Conservation (phyloP, 1,140 invertebrate species). For the Yoshiicerus persimilis region DNA sequence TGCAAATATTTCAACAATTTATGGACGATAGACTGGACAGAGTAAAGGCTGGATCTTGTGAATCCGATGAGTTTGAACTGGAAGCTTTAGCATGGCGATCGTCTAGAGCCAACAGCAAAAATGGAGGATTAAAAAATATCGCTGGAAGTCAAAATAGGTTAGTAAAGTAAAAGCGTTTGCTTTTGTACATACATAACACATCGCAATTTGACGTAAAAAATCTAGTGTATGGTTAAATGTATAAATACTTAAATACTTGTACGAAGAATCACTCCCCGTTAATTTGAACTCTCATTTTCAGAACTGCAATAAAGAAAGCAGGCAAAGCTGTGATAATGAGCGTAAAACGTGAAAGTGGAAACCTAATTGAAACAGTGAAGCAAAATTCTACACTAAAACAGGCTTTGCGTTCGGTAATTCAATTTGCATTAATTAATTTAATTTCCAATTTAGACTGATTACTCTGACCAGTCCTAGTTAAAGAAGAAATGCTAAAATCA, state of each 20-base stretch:
- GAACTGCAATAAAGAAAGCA: constrained; percentile 42
- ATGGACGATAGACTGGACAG: constrained; percentile 88
- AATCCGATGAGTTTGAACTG: constrained; percentile 92
- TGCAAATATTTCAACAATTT: constrained; percentile 96
- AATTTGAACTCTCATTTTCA: constrained; percentile 52
- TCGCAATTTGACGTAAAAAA: too few species aligned
- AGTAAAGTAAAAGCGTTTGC: too few species aligned
- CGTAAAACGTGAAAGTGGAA: constrained; percentile 45
- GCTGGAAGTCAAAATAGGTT: constrained; percentile 70
- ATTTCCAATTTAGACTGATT: too few species aligned
- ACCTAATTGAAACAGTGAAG: constrained; percentile 59
- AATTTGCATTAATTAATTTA: too few species aligned
- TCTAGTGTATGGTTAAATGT: too few species aligned
- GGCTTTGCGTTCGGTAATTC: constrained; percentile 74
- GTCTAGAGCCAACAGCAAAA: constrained; percentile 77
- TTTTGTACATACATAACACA: too few species aligned
- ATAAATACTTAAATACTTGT: not conserved
- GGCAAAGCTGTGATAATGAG: constrained; percentile 50
- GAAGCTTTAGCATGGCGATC: constrained; percentile 73
- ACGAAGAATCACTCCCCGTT: too few species aligned
- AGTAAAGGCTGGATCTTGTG: constrained; percentile 82
- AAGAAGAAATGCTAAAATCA: too few species aligned
- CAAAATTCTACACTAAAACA: constrained; percentile 79
- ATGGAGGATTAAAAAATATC: constrained; percentile 65
- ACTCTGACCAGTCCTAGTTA: too few species aligned